Conservation (phyloP, 1,140 invertebrate species). For the Brachionus calyciflorus region DNA sequence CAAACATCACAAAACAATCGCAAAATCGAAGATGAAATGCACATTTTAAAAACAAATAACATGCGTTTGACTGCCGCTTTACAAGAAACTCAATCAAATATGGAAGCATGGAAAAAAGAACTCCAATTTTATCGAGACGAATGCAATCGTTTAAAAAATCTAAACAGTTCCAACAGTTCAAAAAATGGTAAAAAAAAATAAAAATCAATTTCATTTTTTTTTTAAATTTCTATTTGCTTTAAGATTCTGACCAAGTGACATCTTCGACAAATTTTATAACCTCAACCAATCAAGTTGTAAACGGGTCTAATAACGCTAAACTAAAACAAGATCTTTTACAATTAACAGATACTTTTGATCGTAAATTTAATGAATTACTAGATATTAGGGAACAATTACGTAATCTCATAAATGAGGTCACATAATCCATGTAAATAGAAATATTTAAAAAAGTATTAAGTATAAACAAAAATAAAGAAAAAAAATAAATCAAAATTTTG, state of each 20-base stretch:
- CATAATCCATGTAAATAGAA: slow-evolving; percentile 17
- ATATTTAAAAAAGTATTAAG: slow-evolving; percentile 39
- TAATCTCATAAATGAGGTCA: slow-evolving; percentile 25
- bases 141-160: slow-evolving; percentile 79
- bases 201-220: neutral
- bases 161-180: slow-evolving; percentile 48
- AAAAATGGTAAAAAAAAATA: neutral
- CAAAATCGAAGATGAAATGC: slow-evolving; percentile 95
- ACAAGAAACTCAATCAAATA: slow-evolving; percentile 93
- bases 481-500: no score
- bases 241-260: slow-evolving; percentile 29
- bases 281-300: neutral
- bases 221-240: neutral
- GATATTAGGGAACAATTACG: slow-evolving; percentile 36
- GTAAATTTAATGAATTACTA: slow-evolving; percentile 19
- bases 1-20: slow-evolving; percentile 88
- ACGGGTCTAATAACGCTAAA: neutral
- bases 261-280: slow-evolving; percentile 19
- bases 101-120: slow-evolving; percentile 96
- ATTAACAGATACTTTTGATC: slow-evolving; percentile 25
- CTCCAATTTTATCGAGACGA: slow-evolving; percentile 92
- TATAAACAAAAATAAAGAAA: no score
- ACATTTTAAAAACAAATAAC: slow-evolving; percentile 93
- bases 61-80: slow-evolving; percentile 85
- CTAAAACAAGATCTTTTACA: slow-evolving; percentile 12